Percentiles rank a stretch among this genome's conserved stretches.
Conservation (phyloP, 2,888 invertebrate species). For the Byasa hedistus region DNA sequence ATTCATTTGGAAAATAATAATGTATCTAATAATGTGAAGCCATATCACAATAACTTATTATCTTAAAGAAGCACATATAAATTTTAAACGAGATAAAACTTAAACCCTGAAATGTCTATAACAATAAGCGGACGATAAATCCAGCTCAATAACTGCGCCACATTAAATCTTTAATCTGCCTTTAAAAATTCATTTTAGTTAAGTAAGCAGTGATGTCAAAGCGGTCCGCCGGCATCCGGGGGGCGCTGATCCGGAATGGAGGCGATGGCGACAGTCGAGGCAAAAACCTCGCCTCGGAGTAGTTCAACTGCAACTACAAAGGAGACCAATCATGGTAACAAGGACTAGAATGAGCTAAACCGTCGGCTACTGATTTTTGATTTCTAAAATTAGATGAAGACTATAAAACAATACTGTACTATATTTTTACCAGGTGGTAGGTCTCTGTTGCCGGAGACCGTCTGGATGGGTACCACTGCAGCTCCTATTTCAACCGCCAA, state of each 20-base stretch:
- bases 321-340: conserved; percentile 9
- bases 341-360: conserved; percentile 7
- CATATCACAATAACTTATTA: too few species aligned
- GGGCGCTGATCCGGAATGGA: conserved; percentile 16
- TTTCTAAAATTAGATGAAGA: background rate
- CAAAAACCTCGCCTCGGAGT: conserved; percentile 2
- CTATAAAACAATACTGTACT: too few species aligned
- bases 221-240: conserved; percentile 12
- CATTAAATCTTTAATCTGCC: background rate
- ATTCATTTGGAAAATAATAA: too few species aligned
- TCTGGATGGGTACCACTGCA: too few species aligned
- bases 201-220: conserved; percentile 3
- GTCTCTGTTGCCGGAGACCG: too few species aligned
- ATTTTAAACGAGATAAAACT: background rate
- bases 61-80: too few species aligned
- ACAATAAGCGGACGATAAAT: background rate
- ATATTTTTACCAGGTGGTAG: too few species aligned
- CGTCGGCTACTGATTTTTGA: background rate
- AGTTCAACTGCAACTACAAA: conserved; percentile 2
- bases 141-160: background rate
- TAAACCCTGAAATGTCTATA: background rate
- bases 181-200: conserved; percentile 9
- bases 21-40: too few species aligned
- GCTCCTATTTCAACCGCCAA: too few species aligned
- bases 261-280: conserved; percentile 11